A percentile compares a stretch with the other conserved stretches of the same genome.
These are phyloP conservation scores for Pelosia muscerda DNA, from an alignment of 2,888 invertebrate genomes.

Conservation along the genomic window DNA sequence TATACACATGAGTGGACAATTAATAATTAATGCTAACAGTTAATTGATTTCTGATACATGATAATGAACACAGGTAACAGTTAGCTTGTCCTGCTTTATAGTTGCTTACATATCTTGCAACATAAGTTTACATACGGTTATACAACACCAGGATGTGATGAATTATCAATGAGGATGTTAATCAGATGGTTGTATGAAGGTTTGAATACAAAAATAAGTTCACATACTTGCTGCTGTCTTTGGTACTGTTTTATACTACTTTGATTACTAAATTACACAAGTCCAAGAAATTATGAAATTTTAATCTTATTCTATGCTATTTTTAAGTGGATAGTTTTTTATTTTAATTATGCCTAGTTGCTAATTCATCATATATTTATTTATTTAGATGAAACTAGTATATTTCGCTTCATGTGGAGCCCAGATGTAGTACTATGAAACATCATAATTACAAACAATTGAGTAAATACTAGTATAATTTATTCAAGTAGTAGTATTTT, in stretches of 20 bases:
- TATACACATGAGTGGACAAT: conserved; percentile 55
- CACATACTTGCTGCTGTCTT: conserved; percentile 10
- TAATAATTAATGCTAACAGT: conserved; percentile 62
- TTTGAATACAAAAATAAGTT: conserved; percentile 52
- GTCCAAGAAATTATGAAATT: neutral
- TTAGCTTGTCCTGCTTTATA: conserved; percentile 47
- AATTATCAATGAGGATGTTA: conserved; percentile 54
- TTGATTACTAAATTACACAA: conserved; percentile 3
- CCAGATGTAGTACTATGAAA: too few species aligned
- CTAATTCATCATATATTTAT: too few species aligned
- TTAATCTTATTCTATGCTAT: neutral
- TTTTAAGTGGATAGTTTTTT: neutral
- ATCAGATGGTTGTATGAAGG: conserved; percentile 39
- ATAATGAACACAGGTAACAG: conserved; percentile 67
- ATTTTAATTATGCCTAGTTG: neutral
- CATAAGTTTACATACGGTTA: conserved; percentile 36
- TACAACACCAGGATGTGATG: conserved; percentile 44
- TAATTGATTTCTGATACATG: conserved; percentile 69
- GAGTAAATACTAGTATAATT: neutral
- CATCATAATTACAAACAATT: neutral
- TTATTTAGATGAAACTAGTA: too few species aligned
- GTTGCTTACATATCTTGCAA: conserved; percentile 42
- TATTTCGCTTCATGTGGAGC: too few species aligned
- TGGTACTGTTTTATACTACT: conserved; percentile 14
- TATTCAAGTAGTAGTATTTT: neutral